Conservation (phyloP, 2,797 vertebrate species). For the Parambassis ranga region DNA sequence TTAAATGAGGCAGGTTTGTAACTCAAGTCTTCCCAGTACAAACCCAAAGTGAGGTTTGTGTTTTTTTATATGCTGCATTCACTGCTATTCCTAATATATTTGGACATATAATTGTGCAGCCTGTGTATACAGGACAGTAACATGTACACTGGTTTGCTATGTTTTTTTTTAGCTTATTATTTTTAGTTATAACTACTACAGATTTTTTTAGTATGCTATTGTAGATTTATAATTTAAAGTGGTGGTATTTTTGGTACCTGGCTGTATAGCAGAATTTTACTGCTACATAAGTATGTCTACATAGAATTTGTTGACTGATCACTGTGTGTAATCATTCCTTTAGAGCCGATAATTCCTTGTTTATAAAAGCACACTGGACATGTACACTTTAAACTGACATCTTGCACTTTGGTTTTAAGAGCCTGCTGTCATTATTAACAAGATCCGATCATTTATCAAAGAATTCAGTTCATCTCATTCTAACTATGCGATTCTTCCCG, state of each 20-base stretch:
- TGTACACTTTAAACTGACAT: constrained; percentile 68
- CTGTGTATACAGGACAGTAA: constrained; percentile 69
- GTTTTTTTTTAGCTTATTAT: constrained; percentile 54
- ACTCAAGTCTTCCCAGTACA: constrained; percentile 68
- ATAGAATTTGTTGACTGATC: constrained; percentile 59
- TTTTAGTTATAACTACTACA: constrained; percentile 67
- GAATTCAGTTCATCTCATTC: too few relatives aligned
- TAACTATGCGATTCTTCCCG: constrained; percentile 32
- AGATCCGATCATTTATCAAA: constrained; percentile 49
- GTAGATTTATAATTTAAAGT: constrained; percentile 74
- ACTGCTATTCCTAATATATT: constrained; percentile 73
- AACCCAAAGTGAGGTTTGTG: constrained; percentile 56
- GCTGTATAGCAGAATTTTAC: constrained; percentile 58
- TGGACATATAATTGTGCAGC: constrained; percentile 66
- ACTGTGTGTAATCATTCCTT: constrained; percentile 71
- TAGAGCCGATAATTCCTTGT: constrained; percentile 56
- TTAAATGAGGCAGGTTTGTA: constrained; percentile 69
- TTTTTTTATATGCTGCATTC: constrained; percentile 66
- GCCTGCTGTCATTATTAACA: constrained; percentile 68
- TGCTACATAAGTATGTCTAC: constrained; percentile 49
- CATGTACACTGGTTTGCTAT: constrained; percentile 76
- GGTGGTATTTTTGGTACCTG: constrained; percentile 71
- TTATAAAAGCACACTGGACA: constrained; percentile 76
- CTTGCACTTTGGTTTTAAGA: constrained; percentile 78
- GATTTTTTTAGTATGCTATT: constrained; percentile 59